Base-by-base conservation (phyloP, 2,888 invertebrate species). In the Empis stercorea region DNA sequence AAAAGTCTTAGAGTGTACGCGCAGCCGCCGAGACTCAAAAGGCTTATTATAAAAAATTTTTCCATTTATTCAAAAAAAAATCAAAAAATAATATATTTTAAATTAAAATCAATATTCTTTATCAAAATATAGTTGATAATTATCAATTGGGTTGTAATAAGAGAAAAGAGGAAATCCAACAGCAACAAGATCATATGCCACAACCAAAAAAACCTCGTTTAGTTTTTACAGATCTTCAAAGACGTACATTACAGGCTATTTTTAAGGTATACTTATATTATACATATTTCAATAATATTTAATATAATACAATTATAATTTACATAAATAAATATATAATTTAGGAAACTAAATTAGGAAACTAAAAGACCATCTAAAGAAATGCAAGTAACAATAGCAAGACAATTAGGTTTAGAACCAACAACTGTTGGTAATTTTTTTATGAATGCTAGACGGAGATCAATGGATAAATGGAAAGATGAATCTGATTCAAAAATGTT, bases 161-260 rank as follows among this genome's bases (percentile, higher is more conserved):
- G 14, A 85, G 92, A 79, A 93, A 91, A 84, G 92, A 93, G 76
- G 93, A 93, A 64, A 77, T 79, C 73, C 76, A 76, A 72, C n/a
- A n/a, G n/a, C 79, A 75, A 74, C 79, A 75, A 74, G 89, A 89
- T 71, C 84, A 84, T 68, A 77, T 84, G 71, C 80, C 87, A 76
- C 87, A 92, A 61, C 94, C 94, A 74, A 99, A 99, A 83, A 99
- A 97, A 74, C 97, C 99, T 59, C 89, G 99, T 68, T 84, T 99
- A 74, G 99, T 99, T 73, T 99, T 99, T 81, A 99, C 99, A 67
- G 99, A 99, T 78, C 91, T 99, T 66, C 99, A 99, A 79, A 85
- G 99, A 72, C 88, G 97, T 77, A 99, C 99, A 70, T 86, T 99
- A 71, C 96, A 97, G 81, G 97, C 96, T 78, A 97, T 97, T 82